Evolutionary conservation across 1,140 invertebrate species (phyloP).

Genomic region (Copidosoma floridanum): DNA sequence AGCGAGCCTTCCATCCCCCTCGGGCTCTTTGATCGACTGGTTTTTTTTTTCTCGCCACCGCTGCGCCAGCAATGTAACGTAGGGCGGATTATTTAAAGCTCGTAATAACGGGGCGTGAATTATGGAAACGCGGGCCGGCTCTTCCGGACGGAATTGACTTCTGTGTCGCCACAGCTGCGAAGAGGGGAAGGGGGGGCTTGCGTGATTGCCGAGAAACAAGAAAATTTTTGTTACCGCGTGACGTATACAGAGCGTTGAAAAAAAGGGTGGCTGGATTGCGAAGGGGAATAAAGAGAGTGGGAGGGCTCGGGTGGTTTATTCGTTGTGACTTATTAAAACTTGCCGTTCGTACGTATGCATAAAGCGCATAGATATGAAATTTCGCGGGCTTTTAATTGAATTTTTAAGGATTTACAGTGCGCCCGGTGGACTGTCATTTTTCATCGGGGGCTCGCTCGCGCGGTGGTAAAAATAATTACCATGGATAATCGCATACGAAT

Average conservation of each 20-base stretch:
- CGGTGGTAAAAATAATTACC: constrained; percentile 48
- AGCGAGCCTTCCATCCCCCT: constrained; percentile 21
- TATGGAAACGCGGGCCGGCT: constrained; percentile 8
- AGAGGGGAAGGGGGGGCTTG: not conserved
- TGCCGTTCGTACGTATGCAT: constrained; percentile 21
- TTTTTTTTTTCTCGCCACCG: constrained; percentile 25
- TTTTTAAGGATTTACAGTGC: constrained; percentile 30
- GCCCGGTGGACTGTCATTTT: constrained; percentile 29
- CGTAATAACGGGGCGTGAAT: constrained; percentile 22
- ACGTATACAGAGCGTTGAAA: not conserved
- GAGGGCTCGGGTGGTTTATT: constrained; percentile 12
- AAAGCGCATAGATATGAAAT: constrained; percentile 31
- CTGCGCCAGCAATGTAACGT: not conserved
- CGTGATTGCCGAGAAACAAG: constrained; percentile 19
- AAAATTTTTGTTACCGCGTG: constrained; percentile 9
- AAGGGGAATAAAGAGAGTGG: not conserved
- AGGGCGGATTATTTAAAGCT: constrained; percentile 21
- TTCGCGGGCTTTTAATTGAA: constrained; percentile 30
- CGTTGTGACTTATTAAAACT: constrained; percentile 29
- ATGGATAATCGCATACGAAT: constrained; percentile 50
- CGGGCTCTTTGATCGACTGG: constrained; percentile 18
- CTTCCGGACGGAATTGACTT: constrained; percentile 12
- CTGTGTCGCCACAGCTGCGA: not conserved
- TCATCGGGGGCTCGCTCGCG: constrained; percentile 18
- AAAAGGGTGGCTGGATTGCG: not conserved